A percentile compares a stretch with the other conserved stretches of the same genome.
Evolutionary conservation across 2,888 invertebrate genomes (phyloP).

Genomic region (Lithophane leautieri): DNA sequence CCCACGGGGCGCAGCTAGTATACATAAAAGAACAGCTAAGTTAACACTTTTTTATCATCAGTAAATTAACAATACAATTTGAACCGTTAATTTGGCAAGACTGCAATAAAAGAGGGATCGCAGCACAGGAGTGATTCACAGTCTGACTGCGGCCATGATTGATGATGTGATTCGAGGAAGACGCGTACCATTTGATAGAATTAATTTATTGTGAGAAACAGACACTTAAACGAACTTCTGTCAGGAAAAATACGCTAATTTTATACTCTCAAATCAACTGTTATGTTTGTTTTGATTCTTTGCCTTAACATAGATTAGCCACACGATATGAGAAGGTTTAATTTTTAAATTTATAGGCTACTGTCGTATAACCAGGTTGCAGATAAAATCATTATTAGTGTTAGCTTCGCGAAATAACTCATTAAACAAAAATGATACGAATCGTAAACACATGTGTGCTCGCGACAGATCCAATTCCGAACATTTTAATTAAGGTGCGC

Average conservation of each 20-base stretch:
- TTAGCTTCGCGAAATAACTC: slow-evolving; percentile 80
- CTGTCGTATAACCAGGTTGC: slow-evolving; percentile 51
- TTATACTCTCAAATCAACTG: slow-evolving; percentile 4
- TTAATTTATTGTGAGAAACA: slow-evolving; percentile 59
- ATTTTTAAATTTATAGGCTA: slow-evolving; percentile 25
- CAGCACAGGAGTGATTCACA: slow-evolving; percentile 64
- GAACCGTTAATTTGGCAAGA: slow-evolving; percentile 50
- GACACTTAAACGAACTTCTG: slow-evolving; percentile 44
- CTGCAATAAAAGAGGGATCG: slow-evolving; percentile 55
- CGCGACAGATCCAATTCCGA: slow-evolving; percentile 81
- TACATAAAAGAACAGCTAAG: not conserved
- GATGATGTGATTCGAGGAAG: slow-evolving; percentile 64
- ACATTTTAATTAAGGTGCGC: slow-evolving; percentile 87
- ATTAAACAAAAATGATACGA: slow-evolving; percentile 88
- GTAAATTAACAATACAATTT: slow-evolving; percentile 34
- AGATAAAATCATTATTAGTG: slow-evolving; percentile 65
- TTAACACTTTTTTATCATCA: slow-evolving; percentile 15
- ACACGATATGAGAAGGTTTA: slow-evolving; percentile 20
- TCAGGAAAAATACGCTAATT: slow-evolving; percentile 38
- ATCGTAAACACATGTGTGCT: slow-evolving; percentile 77
- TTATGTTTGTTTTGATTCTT: slow-evolving; percentile 42
- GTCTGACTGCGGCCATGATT: slow-evolving; percentile 46
- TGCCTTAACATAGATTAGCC: slow-evolving; percentile 15
- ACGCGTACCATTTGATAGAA: slow-evolving; percentile 56
- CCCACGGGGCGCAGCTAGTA: too few relatives aligned